These are phyloP conservation scores for Hermaeophaga mercurialis DNA, from an alignment of 2,888 invertebrate species.

Conservation along the genomic window DNA sequence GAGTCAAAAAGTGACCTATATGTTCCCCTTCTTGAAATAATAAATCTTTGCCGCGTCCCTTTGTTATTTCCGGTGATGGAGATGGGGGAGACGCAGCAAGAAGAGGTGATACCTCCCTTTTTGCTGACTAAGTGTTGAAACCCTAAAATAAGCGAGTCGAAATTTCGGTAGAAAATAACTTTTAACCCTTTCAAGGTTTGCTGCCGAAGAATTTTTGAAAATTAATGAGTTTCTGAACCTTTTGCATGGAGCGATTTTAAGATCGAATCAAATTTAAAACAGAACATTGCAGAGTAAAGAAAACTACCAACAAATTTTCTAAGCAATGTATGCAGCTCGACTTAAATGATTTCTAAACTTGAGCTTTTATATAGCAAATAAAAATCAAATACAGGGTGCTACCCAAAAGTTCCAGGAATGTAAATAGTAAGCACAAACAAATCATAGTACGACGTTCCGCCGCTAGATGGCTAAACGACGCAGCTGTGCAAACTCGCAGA, in stretches of 20 bases:
- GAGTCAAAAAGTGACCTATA: constrained; percentile 45
- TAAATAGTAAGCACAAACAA: no score
- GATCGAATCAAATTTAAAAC: no score
- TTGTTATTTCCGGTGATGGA: constrained; percentile 28
- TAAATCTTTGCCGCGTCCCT: constrained; percentile 41
- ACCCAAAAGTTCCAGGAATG: no score
- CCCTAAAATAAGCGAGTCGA: constrained; percentile 24
- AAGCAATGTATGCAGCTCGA: no score
- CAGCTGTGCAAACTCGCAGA: no score
- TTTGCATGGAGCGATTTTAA: background rate
- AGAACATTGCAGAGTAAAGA: no score
- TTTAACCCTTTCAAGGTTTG: constrained; percentile 7
- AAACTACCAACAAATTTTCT: no score
- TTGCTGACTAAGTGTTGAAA: constrained; percentile 37
- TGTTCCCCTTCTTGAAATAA: constrained; percentile 43
- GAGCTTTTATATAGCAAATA: no score
- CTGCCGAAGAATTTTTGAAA: constrained; percentile 3
- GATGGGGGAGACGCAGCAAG: constrained; percentile 31
- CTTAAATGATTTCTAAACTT: no score
- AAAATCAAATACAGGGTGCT: no score
- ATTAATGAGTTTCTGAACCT: constrained; percentile 2
- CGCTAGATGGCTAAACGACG: no score
- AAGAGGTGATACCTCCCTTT: constrained; percentile 38
- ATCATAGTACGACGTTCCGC: no score
- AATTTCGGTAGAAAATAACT: constrained; percentile 10